Conservation (phyloP, 2,797 vertebrate genomes). For the Pteronotus mesoamericanus region DNA sequence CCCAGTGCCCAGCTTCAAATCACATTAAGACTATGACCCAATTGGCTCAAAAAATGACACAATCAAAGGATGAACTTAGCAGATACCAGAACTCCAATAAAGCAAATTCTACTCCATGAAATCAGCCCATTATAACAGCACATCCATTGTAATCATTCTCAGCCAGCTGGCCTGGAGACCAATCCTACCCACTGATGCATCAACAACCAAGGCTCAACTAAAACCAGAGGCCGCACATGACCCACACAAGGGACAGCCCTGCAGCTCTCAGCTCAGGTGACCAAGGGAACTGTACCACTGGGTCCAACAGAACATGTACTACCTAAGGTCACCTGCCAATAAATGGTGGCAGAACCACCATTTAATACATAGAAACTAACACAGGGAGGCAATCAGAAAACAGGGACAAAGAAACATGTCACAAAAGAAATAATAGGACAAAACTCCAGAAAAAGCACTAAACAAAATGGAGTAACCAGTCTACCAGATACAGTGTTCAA, state of each 20-base stretch:
- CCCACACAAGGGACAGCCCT: background rate
- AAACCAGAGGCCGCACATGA: background rate
- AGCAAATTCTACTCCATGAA: background rate
- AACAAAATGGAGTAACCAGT: background rate
- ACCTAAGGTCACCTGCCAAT: background rate
- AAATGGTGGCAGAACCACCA: background rate
- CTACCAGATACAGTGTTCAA: background rate
- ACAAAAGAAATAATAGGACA: background rate
- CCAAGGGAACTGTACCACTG: too few relatives aligned
- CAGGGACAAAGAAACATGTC: background rate
- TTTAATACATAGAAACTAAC: background rate
- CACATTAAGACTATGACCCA: background rate
- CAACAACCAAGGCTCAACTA: background rate
- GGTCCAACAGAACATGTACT: background rate
- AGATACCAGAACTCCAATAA: background rate
- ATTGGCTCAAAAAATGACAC: background rate
- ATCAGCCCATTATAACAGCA: background rate
- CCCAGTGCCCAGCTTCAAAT: background rate
- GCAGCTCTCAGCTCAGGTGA: too few relatives aligned
- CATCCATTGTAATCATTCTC: background rate
- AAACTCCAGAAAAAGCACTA: background rate
- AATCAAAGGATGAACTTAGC: background rate
- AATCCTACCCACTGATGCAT: background rate
- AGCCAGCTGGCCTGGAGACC: background rate
- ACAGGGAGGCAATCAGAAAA: background rate